Percentiles rank a stretch among this genome's conserved stretches.
phyloP scores from a whole-genome alignment of 2,797 vertebrate species.

The Limnodromus scolopaceus region DNA sequence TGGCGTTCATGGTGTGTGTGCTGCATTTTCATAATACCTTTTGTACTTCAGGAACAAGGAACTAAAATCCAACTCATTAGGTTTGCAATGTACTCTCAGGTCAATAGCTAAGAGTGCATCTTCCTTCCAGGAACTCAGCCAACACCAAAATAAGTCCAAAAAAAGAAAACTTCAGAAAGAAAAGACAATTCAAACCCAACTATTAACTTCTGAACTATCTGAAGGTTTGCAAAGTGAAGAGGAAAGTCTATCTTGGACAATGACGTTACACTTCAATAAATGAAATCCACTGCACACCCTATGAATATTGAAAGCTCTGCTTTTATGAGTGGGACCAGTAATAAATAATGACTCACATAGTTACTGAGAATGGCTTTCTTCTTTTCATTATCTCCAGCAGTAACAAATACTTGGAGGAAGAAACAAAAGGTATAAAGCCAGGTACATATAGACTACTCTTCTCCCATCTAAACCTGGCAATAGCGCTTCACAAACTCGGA shows the following conservation, averaged over 20 bases:
- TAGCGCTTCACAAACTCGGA: background rate
- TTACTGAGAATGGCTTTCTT: too few relatives aligned
- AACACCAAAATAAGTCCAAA: background rate
- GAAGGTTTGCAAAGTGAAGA: background rate
- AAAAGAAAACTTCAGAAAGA: background rate
- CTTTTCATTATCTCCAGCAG: background rate
- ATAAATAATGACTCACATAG: background rate
- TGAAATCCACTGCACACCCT: background rate
- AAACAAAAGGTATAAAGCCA: background rate
- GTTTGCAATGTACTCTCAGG: background rate
- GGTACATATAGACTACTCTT: background rate
- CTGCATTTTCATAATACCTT: background rate
- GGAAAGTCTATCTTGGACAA: background rate
- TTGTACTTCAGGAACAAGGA: background rate
- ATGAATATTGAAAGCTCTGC: background rate
- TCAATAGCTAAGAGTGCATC: background rate
- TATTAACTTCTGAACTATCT: background rate
- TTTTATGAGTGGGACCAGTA: background rate
- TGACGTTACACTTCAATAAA: background rate
- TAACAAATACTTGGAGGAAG: background rate
- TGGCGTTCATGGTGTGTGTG: fast-evolving
- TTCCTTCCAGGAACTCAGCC: background rate
- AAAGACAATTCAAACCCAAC: background rate
- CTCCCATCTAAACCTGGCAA: background rate
- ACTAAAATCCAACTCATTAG: background rate